Percentiles rank a stretch among this genome's conserved stretches.
phyloP scores from a whole-genome alignment of 2,888 invertebrate species.

The Parasteatoda lunata region DNA sequence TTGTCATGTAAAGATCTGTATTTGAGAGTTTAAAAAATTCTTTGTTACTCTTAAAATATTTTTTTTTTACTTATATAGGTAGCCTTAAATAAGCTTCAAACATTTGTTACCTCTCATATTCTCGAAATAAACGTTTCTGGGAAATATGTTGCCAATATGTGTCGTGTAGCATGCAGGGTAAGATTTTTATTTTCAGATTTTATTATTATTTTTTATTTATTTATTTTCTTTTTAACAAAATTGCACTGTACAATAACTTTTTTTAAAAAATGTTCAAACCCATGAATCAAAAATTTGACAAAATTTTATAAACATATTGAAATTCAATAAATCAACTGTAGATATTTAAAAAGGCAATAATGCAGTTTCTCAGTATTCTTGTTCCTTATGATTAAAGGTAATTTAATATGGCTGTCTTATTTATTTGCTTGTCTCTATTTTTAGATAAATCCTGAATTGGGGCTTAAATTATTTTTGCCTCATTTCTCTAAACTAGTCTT shows the following conservation, averaged over 20 bases:
- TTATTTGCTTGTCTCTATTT: constrained; percentile 25
- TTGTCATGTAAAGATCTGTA: too few species aligned
- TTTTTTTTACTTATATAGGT: constrained; percentile 74
- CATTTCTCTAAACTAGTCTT: constrained; percentile 81
- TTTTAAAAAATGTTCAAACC: too few species aligned
- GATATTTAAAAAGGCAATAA: too few species aligned
- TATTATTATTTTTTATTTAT: not conserved
- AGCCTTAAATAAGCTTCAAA: constrained; percentile 84
- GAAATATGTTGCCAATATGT: constrained; percentile 83
- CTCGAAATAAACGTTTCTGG: constrained; percentile 90
- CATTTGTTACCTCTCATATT: constrained; percentile 83
- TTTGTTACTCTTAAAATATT: too few species aligned
- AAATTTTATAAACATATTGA: too few species aligned
- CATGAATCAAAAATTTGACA: too few species aligned
- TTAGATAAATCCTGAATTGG: constrained; percentile 81
- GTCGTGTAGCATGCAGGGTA: constrained; percentile 78
- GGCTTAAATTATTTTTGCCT: constrained; percentile 83
- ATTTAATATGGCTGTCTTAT: not conserved
- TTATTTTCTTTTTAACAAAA: too few species aligned
- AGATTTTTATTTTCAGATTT: constrained; percentile 47
- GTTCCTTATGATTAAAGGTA: too few species aligned
- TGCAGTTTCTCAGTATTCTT: too few species aligned
- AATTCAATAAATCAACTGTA: too few species aligned
- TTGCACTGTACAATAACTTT: too few species aligned
- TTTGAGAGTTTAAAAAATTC: too few species aligned